Conservation (phyloP, 1,140 invertebrate genomes). For the Probaryconus sp. region DNA sequence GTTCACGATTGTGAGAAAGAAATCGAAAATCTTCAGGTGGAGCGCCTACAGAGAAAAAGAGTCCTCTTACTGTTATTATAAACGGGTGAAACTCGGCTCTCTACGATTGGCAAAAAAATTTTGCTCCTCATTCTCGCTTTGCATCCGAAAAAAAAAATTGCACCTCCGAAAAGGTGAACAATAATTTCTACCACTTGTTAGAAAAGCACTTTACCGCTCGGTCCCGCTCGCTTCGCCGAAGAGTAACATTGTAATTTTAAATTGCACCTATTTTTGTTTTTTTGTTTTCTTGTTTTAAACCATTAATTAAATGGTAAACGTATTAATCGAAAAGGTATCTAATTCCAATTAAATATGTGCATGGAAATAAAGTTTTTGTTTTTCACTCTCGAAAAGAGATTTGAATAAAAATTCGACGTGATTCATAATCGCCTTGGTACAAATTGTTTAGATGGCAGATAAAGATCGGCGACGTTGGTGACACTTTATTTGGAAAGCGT, state of each 20-base stretch:
- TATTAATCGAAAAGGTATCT: too few relatives aligned
- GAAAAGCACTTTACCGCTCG: too few relatives aligned
- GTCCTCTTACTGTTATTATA: slow-evolving; percentile 39
- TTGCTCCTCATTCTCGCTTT: not conserved
- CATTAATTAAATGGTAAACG: too few relatives aligned
- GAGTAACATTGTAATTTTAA: too few relatives aligned
- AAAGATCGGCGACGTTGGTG: slow-evolving; percentile 28
- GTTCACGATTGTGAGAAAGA: slow-evolving; percentile 57
- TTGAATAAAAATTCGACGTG: slow-evolving; percentile 42
- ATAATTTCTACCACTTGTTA: too few relatives aligned
- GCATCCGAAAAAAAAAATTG: slow-evolving; percentile 13
- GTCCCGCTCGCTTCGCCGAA: too few relatives aligned
- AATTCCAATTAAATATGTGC: too few relatives aligned
- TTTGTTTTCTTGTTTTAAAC: too few relatives aligned
- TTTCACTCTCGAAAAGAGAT: slow-evolving; percentile 26
- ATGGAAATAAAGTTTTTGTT: not conserved
- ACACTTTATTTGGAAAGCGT: slow-evolving; percentile 46
- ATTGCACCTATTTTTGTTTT: too few relatives aligned
- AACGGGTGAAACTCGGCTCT: slow-evolving; percentile 32
- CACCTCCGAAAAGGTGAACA: too few relatives aligned
- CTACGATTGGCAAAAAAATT: slow-evolving; percentile 19
- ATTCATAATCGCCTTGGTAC: slow-evolving; percentile 42
- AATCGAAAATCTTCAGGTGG: slow-evolving; percentile 52
- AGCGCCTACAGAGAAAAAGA: slow-evolving; percentile 12
- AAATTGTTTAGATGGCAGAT: slow-evolving; percentile 48